Percentiles rank a stretch among this genome's conserved stretches.
These are phyloP conservation scores for Eupithecia vulgata DNA, from an alignment of 2,888 invertebrate genomes.

Conservation along the genomic window DNA sequence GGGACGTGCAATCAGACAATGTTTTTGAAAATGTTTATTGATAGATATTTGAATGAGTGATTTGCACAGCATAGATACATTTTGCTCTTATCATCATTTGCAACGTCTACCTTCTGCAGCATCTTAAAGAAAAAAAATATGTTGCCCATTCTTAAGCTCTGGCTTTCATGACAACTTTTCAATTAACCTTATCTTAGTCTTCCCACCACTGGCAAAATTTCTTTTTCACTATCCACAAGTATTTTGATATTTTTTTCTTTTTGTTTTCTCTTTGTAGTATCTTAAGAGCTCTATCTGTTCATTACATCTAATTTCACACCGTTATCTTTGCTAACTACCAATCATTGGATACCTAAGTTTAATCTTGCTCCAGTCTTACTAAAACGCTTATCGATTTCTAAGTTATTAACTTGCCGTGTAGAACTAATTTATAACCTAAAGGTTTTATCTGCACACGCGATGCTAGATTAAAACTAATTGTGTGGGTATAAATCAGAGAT, in stretches of 20 bases:
- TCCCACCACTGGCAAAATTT: not conserved
- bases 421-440: slow-evolving; percentile 29
- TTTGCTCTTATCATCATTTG: not conserved
- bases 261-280: not conserved
- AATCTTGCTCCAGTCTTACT: slow-evolving; percentile 15
- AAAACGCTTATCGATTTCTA: slow-evolving; percentile 66
- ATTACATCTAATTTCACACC: slow-evolving; percentile 7
- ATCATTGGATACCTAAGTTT: slow-evolving; percentile 23
- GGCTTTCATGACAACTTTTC: not conserved
- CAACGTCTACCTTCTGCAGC: not conserved
- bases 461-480: slow-evolving; percentile 31
- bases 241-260: not conserved
- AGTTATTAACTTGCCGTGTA: slow-evolving; percentile 47
- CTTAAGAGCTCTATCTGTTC: not conserved
- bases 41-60: slow-evolving; percentile 1
- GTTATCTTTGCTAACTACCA: slow-evolving; percentile 17
- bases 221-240: not conserved
- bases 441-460: slow-evolving; percentile 24
- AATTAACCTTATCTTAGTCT: not conserved
- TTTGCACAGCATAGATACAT: not conserved
- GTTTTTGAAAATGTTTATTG: no score
- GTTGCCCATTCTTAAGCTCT: not conserved
- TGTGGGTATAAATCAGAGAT: slow-evolving; percentile 19
- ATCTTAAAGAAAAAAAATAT: not conserved
- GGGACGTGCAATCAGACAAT: no score